Base-by-base conservation (phyloP, 2,888 invertebrate genomes). In the Euzetes globulus region DNA sequence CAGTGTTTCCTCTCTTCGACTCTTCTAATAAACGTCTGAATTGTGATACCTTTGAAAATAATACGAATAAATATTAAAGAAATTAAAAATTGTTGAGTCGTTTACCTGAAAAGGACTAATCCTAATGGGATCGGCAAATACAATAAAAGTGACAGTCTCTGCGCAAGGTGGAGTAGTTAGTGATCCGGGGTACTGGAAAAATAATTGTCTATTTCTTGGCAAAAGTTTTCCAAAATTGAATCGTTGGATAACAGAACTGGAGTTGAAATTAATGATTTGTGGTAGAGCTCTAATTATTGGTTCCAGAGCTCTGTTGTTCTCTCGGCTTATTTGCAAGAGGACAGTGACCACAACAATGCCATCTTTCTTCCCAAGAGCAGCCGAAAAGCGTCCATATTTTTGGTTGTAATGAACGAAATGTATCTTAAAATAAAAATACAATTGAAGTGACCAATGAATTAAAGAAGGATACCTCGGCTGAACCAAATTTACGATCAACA, bases 131-230 rank as follows among this genome's bases (percentile, higher is more conserved):
- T 68, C 25, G 5, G 68, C 45, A 9, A 41, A 37, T 45, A 68
- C 19, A 13, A 68, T 68, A 41, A 41, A 68, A 19, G 37, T 68
- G 37, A 68, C 68, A 9, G 45, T 33, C 45, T 68, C 45, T n/a
- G n/a, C n/a, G n/a, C 68, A 68, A n/a, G 68, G 68, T 17, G 68
- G 68, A 11, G 68, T 68, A 19, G 68, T 68, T 11, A 68, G 68
- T 11, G 68, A 68, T 13, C 68, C 68, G n/a, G 19, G 22, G 11
- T 68, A 68, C 22, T 22, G n/a, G 25, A 22, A 68, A 15, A 45
- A 68, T 17, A 68, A 9, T 13, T 68, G 45, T 33, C 22, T 68
- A 37, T 68, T 45, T 17, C 9, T 2, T 1, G 68, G 68, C 13
- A 68, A 45, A 33, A 33, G 33, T 33, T 4, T 7, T 7, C 33